These are phyloP conservation scores for Salmo trutta DNA, from an alignment of 2,797 vertebrate genomes.

Conservation along the genomic window DNA sequence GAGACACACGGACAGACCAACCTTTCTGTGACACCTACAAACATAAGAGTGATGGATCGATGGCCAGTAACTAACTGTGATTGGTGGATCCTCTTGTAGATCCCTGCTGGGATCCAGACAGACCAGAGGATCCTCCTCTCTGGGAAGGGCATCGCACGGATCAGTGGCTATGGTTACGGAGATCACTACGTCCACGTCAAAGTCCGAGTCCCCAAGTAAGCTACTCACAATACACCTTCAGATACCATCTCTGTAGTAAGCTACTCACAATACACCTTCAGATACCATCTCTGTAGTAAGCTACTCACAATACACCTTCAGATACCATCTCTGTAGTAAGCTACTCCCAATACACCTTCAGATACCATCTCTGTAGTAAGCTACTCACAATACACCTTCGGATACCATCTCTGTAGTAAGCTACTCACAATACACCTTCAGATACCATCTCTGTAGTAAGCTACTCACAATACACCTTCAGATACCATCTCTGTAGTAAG, in stretches of 20 bases:
- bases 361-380: no score
- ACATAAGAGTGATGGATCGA: not conserved
- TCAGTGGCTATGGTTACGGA: slow-evolving; percentile 91
- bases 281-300: not conserved
- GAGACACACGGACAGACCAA: slow-evolving; percentile 20
- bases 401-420: no score
- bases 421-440: no score
- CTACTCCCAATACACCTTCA: no score
- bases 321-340: not conserved
- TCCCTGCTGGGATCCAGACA: slow-evolving; percentile 88
- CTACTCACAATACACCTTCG: no score
- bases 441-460: no score
- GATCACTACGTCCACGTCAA: slow-evolving; percentile 97
- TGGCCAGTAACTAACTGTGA: not conserved
- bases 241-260: not conserved
- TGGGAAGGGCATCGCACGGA: slow-evolving; percentile 93
- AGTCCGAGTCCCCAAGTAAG: slow-evolving; percentile 93
- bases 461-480: no score
- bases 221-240: not conserved
- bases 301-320: no score
- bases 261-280: not conserved
- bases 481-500: no score
- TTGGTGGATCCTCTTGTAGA: slow-evolving; percentile 66
- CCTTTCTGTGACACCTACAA: not conserved
- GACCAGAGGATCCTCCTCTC: slow-evolving; percentile 89